A percentile compares a stretch with the other conserved stretches of the same genome.
Conservation (phyloP, 1,140 invertebrate genomes). For the Drosophila biarmipes region DNA sequence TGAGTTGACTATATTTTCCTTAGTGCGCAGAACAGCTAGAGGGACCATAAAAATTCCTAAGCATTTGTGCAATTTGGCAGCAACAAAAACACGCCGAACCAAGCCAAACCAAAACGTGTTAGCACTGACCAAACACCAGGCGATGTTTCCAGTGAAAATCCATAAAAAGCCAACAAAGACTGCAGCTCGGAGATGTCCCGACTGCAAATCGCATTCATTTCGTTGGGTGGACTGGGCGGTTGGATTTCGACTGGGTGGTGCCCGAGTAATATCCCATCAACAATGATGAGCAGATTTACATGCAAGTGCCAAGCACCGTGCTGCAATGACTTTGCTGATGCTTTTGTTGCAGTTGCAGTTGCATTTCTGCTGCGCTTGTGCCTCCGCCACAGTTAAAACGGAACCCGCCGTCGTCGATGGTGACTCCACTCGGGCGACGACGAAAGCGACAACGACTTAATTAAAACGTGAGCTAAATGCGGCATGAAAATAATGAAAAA, state of each 20-base stretch:
- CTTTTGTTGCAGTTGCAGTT: slow-evolving; percentile 22
- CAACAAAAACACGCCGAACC: slow-evolving; percentile 58
- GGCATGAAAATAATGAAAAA: slow-evolving; percentile 83
- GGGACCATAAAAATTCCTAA: slow-evolving; percentile 72
- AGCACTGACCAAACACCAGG: slow-evolving; percentile 55
- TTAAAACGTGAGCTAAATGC: slow-evolving; percentile 83
- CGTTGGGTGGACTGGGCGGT: slow-evolving; percentile 11
- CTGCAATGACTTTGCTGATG: slow-evolving; percentile 51
- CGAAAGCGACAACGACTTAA: slow-evolving; percentile 68
- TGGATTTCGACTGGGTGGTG: slow-evolving; percentile 9
- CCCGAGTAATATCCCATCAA: slow-evolving; percentile 78
- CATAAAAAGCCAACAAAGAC: slow-evolving; percentile 70
- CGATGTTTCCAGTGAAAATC: slow-evolving; percentile 65
- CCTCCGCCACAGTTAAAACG: slow-evolving; percentile 38
- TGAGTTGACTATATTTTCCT: slow-evolving; percentile 21
- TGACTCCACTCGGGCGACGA: slow-evolving; percentile 33
- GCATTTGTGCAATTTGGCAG: slow-evolving; percentile 75
- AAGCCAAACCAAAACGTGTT: slow-evolving; percentile 63
- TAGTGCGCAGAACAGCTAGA: slow-evolving; percentile 29
- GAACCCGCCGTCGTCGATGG: slow-evolving; percentile 34
- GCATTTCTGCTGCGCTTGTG: slow-evolving; percentile 13
- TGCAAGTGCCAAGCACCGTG: slow-evolving; percentile 66
- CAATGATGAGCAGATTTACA: slow-evolving; percentile 83
- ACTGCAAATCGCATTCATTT: slow-evolving; percentile 82
- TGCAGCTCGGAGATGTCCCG: slow-evolving; percentile 62